These are phyloP conservation scores for Nezara viridula DNA, from an alignment of 2,888 invertebrate genomes.

Conservation along the genomic window DNA sequence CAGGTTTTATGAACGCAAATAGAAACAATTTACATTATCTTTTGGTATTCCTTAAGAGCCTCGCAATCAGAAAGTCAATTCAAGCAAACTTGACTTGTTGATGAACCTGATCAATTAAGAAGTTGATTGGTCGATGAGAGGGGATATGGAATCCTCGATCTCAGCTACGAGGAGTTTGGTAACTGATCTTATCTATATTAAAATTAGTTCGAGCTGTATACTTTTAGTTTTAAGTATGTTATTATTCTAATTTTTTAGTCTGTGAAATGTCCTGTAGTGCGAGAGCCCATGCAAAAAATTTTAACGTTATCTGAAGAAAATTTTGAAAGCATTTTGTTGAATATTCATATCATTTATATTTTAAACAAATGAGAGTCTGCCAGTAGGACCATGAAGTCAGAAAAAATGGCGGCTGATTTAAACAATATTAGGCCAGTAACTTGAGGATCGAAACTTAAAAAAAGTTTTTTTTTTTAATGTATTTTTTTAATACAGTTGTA, in stretches of 20 bases:
- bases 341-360: too few species aligned
- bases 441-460: too few species aligned
- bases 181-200: background rate
- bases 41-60: background rate
- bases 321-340: too few species aligned
- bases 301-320: too few species aligned
- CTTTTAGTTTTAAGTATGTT: background rate
- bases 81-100: slow-evolving; percentile 15
- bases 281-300: too few species aligned
- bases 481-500: too few species aligned
- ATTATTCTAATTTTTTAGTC: background rate
- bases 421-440: too few species aligned
- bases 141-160: background rate
- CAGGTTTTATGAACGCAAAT: background rate
- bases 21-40: background rate
- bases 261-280: too few species aligned
- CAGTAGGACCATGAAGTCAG: too few species aligned
- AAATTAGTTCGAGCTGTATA: background rate
- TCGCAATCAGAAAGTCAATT: background rate
- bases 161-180: background rate
- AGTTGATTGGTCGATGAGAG: background rate
- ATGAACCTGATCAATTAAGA: slow-evolving; percentile 2
- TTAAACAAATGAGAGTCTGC: too few species aligned
- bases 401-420: too few species aligned
- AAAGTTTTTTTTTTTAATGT: too few species aligned